A percentile compares a stretch with the other conserved stretches of the same genome.
Conservation (phyloP, 2,888 invertebrate genomes). For the Eupithecia inturbata region DNA sequence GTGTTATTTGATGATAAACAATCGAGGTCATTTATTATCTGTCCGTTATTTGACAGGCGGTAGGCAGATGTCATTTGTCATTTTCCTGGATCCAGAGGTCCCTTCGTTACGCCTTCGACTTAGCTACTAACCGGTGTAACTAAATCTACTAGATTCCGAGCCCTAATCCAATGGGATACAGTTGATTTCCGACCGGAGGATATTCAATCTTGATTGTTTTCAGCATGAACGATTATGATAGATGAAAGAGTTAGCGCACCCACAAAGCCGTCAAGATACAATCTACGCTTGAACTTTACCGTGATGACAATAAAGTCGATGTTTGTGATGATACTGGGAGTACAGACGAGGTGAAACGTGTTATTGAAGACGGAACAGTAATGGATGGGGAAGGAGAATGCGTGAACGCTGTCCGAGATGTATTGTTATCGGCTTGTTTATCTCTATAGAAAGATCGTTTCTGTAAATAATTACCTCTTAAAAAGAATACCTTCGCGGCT, state of each 20-base stretch:
- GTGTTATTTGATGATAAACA: conserved; percentile 86
- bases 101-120: conserved; percentile 83
- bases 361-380: conserved; percentile 83
- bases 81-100: conserved; percentile 84
- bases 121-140: conserved; percentile 78
- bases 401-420: conserved; percentile 82
- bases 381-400: conserved; percentile 82
- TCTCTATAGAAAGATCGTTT: conserved; percentile 79
- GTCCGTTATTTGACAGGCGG: conserved; percentile 87
- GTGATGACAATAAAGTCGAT: conserved; percentile 57
- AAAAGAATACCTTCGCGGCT: conserved; percentile 77
- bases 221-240: conserved; percentile 85
- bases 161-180: conserved; percentile 50
- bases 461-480: conserved; percentile 82
- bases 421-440: conserved; percentile 83
- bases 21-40: conserved; percentile 87
- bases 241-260: conserved; percentile 84
- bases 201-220: conserved; percentile 84
- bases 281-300: conserved; percentile 61
- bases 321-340: conserved; percentile 47
- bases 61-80: conserved; percentile 89
- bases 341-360: conserved; percentile 68
- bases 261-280: conserved; percentile 65
- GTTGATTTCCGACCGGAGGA: conserved; percentile 55
- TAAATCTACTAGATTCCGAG: conserved; percentile 48